phyloP scores from a whole-genome alignment of 2,888 invertebrate genomes.

The Crepidodera aurea region DNA sequence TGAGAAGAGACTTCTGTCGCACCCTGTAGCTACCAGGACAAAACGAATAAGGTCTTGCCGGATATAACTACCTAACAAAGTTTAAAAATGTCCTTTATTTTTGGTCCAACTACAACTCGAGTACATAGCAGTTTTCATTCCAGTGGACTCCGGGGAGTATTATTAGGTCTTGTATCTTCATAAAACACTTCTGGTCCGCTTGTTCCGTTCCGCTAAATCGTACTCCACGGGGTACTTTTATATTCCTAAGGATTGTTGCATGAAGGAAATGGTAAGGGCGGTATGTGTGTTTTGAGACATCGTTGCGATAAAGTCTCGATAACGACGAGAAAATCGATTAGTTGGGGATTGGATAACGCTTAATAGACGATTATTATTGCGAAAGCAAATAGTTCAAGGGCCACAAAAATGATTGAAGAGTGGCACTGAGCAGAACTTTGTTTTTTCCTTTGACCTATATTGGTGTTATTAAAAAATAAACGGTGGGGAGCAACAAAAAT shows the following conservation, averaged over 20 bases:
- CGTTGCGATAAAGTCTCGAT: slow-evolving; percentile 1
- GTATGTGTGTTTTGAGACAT: slow-evolving; percentile 8
- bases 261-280: slow-evolving; percentile 14
- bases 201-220: slow-evolving; percentile 33
- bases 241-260: slow-evolving; percentile 34
- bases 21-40: neutral
- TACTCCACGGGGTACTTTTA: slow-evolving; percentile 40
- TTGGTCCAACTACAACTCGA: slow-evolving; percentile 21
- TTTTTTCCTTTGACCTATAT: too few species aligned
- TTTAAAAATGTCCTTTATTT: slow-evolving; percentile 21
- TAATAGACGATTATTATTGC: neutral
- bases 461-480: too few species aligned
- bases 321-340: neutral
- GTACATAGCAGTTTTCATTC: slow-evolving; percentile 34
- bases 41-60: slow-evolving; percentile 8
- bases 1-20: neutral
- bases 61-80: slow-evolving; percentile 16
- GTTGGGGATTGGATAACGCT: neutral
- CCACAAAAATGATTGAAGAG: too few species aligned
- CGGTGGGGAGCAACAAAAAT: too few species aligned
- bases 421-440: too few species aligned
- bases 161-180: slow-evolving; percentile 41
- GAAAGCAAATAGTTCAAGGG: too few species aligned
- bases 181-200: slow-evolving; percentile 37
- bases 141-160: slow-evolving; percentile 40